A percentile compares a stretch with the other conserved stretches of the same genome.
phyloP scores from a whole-genome alignment of 2,888 invertebrate species.

The Nezara viridula region DNA sequence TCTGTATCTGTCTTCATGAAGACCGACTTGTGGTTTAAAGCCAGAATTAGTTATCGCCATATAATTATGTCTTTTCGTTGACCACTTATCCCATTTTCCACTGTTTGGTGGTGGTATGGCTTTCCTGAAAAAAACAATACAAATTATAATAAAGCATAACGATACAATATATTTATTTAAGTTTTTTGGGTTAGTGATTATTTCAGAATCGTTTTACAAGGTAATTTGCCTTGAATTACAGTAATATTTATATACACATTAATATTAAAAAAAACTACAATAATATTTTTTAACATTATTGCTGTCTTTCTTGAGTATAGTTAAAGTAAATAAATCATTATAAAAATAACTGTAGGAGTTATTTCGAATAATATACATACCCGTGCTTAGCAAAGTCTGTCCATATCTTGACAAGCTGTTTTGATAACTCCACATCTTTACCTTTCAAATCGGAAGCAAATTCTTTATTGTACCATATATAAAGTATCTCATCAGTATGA shows the following conservation, averaged over 20 bases:
- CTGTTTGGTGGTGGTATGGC: conserved; percentile 29
- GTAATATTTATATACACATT: no score
- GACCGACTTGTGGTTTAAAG: background rate
- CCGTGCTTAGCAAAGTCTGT: conserved; percentile 56
- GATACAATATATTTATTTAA: background rate
- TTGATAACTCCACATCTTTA: conserved; percentile 53
- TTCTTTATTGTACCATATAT: conserved; percentile 29
- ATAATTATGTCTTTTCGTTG: background rate
- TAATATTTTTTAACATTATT: no score
- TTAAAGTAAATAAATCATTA: no score
- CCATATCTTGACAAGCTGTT: conserved; percentile 42
- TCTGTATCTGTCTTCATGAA: conserved; percentile 25
- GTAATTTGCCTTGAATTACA: no score
- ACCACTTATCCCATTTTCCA: conserved; percentile 43
- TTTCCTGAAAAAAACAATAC: conserved; percentile 31
- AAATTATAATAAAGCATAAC: background rate
- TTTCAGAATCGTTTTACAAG: no score
- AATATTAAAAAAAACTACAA: no score
- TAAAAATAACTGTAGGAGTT: no score
- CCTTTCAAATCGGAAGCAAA: conserved; percentile 1
- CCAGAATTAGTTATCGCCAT: conserved; percentile 10
- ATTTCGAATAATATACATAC: conserved; percentile 15
- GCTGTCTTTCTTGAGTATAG: no score
- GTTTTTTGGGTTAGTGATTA: no score
- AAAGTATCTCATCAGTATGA: conserved; percentile 45